Percentiles rank a stretch among this genome's conserved stretches.
phyloP scores from a whole-genome alignment of 2,113 vertebrate species.

The Leucoraja erinaceus region DNA sequence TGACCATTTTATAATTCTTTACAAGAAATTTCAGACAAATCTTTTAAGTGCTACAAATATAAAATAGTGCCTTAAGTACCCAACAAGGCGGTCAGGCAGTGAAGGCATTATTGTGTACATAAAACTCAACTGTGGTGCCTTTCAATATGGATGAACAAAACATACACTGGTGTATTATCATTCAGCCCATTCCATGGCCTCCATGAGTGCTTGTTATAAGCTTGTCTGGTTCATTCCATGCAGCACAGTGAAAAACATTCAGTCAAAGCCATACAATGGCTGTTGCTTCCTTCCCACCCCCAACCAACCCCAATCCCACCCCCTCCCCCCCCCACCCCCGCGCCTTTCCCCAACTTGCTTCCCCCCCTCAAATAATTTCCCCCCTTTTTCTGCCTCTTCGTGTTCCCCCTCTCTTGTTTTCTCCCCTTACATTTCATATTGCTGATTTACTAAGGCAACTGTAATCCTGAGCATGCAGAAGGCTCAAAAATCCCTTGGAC shows the following conservation, averaged over 20 bases:
- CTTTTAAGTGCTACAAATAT: conserved; percentile 95
- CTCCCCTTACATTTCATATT: conserved; percentile 46
- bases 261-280: background rate
- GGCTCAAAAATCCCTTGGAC: conserved; percentile 53
- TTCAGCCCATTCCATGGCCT: background rate
- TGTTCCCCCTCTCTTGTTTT: background rate
- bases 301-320: no score
- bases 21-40: conserved; percentile 81
- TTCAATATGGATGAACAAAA: conserved; percentile 30
- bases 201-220: conserved; percentile 22
- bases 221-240: background rate
- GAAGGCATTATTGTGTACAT: conserved; percentile 54
- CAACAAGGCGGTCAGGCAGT: conserved; percentile 53
- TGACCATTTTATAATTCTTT: conserved; percentile 61
- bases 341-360: background rate
- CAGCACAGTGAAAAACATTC: conserved; percentile 16
- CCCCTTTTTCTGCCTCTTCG: background rate
- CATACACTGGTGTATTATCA: background rate
- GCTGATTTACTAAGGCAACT: conserved; percentile 67
- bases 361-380: background rate
- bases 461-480: conserved; percentile 65
- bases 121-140: conserved; percentile 40
- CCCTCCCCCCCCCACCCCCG: background rate
- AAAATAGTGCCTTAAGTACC: conserved; percentile 89
- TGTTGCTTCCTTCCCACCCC: background rate